Conservation (phyloP, 2,888 invertebrate species). For the Drosophila birchii region DNA sequence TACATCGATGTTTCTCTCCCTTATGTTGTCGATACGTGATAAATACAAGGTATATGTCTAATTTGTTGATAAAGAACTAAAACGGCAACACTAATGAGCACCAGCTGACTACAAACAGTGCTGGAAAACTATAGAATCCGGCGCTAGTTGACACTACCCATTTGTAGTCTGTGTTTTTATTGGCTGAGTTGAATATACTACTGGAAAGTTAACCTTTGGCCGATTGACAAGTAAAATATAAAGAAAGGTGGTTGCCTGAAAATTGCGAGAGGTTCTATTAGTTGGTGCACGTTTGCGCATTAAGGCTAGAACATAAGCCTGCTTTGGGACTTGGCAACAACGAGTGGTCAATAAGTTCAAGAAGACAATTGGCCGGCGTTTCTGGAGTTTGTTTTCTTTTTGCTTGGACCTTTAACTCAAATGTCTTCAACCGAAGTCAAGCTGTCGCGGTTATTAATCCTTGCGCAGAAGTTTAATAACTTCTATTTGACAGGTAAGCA, state of each 20-base stretch:
- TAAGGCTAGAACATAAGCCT: not conserved
- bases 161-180: not conserved
- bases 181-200: not conserved
- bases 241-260: not conserved
- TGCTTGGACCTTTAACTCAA: conserved; percentile 20
- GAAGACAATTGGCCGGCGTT: not conserved
- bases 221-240: not conserved
- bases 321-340: not conserved
- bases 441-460: conserved; percentile 90
- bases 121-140: not conserved
- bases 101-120: conserved; percentile 5
- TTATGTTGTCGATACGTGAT: too few species aligned
- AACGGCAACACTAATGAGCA: not conserved
- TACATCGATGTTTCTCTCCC: too few species aligned
- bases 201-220: not conserved
- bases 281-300: not conserved
- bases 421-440: conserved; percentile 84
- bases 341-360: not conserved
- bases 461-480: conserved; percentile 95
- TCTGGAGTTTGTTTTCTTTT: not conserved
- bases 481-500: conserved; percentile 93
- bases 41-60: too few species aligned
- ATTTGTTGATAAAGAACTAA: not conserved
- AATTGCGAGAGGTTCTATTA: not conserved
- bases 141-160: not conserved